phyloP scores from a whole-genome alignment of 2,888 invertebrate species.

The Trichogramma dendrolimi region DNA sequence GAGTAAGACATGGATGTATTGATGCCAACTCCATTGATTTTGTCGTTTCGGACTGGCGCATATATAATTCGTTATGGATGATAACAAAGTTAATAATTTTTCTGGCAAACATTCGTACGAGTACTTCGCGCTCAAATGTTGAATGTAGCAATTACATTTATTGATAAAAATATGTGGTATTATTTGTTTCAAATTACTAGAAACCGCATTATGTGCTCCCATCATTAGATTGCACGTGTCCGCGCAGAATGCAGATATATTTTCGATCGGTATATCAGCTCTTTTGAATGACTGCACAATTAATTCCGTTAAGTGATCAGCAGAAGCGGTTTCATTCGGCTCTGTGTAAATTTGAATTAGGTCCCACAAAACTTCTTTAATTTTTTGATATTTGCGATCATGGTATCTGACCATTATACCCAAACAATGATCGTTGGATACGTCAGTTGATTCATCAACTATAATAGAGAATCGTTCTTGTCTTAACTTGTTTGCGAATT shows the following conservation, averaged over 20 bases:
- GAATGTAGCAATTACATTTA: slow-evolving; percentile 42
- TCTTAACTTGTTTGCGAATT: neutral
- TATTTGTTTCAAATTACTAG: slow-evolving; percentile 3
- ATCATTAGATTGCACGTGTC: slow-evolving; percentile 42
- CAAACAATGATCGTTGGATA: neutral
- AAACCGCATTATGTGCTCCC: slow-evolving; percentile 23
- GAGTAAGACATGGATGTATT: too few species aligned
- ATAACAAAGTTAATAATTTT: too few species aligned
- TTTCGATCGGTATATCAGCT: slow-evolving; percentile 32
- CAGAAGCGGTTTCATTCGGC: neutral
- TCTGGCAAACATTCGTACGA: neutral
- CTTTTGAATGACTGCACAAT: slow-evolving; percentile 23
- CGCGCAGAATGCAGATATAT: slow-evolving; percentile 36
- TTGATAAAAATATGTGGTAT: slow-evolving; percentile 38
- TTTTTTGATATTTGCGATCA: neutral
- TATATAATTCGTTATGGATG: too few species aligned
- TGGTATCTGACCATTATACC: neutral
- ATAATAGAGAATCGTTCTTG: neutral
- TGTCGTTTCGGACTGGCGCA: too few species aligned
- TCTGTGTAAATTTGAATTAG: neutral
- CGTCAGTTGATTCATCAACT: neutral
- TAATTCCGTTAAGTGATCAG: neutral
- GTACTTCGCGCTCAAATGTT: neutral
- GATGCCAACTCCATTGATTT: too few species aligned
- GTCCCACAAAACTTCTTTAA: neutral